Base-by-base conservation (phyloP, 2,113 vertebrate species). In the Vidua macroura region DNA sequence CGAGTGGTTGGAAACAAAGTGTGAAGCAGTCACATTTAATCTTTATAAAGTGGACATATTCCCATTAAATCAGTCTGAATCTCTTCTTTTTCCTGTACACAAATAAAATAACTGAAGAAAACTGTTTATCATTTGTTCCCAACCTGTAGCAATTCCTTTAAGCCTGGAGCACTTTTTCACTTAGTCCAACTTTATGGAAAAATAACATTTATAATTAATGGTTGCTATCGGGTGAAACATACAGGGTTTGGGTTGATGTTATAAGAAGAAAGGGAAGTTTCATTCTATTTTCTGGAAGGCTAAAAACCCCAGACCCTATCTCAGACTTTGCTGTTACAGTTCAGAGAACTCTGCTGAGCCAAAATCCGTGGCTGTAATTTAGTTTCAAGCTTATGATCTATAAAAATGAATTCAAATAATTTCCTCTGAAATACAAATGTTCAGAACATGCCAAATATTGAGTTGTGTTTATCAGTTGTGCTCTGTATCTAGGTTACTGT, bases 381-480 rank as follows among this genome's bases (percentile, higher is more conserved):
- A 59, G 72, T 86, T 89, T 83, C 64, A 82, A 46, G 37, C 69
- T 92, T 95, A 73, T 86, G 83, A 93, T 86, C 59, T 90, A 77
- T 55, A 83, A 87, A 93, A 94, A 92, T 15, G 27, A 94, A 93
- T 83, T 93, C 2, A 11, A 82, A 87, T 90, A 30, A 88, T 92
- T 94, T 78, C 69, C 86, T 90, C 74, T 94, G 94, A 95, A 94
- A 88, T 89, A 77, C 23, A 48, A 52, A 73, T 86, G 82, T 75
- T 92, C 66, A 94, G 81, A 95, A 92, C 58, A 93, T 73, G 89
- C 51, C 85, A 93, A 82, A 83, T 86, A 94, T 56, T 93, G 43
- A 88, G 53, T 87, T 93, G 48, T 92, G 75, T 94, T 95, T 95
- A 86, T 91, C 78, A 94, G 81, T 84, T 5, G 7, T 60, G 35